These are phyloP conservation scores for Cybosia mesomella DNA, from an alignment of 2,888 invertebrate genomes.

Conservation along the genomic window DNA sequence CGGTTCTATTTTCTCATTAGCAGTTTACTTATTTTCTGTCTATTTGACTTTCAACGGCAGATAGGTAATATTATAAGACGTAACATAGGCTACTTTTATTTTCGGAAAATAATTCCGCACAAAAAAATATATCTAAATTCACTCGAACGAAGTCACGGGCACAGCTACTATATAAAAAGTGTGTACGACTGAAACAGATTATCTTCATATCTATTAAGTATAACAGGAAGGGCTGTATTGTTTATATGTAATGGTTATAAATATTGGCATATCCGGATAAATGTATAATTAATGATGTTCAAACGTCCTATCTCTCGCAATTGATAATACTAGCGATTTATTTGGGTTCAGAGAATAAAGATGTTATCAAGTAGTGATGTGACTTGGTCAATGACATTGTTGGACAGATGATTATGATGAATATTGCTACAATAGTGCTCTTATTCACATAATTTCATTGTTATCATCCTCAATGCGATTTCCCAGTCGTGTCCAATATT, in stretches of 20 bases:
- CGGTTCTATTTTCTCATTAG: too few relatives aligned
- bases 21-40: too few relatives aligned
- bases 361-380: neutral
- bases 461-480: too few relatives aligned
- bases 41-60: too few relatives aligned
- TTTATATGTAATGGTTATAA: neutral
- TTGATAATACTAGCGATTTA: neutral
- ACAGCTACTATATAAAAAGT: neutral
- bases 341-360: conserved; percentile 1
- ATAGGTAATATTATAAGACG: too few relatives aligned
- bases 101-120: too few relatives aligned
- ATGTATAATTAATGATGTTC: neutral
- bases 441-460: too few relatives aligned
- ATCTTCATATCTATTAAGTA: neutral
- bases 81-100: too few relatives aligned
- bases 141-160: too few relatives aligned
- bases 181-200: neutral
- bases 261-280: neutral
- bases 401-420: neutral
- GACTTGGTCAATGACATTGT: neutral
- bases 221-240: neutral
- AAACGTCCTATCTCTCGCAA: neutral
- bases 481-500: too few relatives aligned
- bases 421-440: too few relatives aligned
- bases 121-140: too few relatives aligned